These are phyloP conservation scores for Cavia aperea DNA, from an alignment of 2,113 vertebrate species.

Conservation along the genomic window DNA sequence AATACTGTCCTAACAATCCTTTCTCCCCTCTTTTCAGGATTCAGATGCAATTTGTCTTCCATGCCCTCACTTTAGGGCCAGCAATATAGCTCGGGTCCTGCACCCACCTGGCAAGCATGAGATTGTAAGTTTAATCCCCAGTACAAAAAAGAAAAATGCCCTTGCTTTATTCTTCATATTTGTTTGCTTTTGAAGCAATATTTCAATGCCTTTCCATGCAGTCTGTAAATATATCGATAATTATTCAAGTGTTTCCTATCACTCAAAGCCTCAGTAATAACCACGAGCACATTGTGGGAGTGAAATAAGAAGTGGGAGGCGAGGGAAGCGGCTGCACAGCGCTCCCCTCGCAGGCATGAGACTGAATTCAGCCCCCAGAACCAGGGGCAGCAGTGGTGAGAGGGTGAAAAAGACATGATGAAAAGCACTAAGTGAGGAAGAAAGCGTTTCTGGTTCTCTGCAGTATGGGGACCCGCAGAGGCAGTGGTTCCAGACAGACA, in stretches of 20 bases:
- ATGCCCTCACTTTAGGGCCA: not conserved
- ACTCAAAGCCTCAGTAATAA: not conserved
- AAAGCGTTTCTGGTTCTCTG: not conserved
- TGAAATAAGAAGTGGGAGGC: not conserved
- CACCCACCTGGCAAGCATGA: too few relatives aligned
- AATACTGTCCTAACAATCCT: not conserved
- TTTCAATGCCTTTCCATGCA: not conserved
- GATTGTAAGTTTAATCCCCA: too few relatives aligned
- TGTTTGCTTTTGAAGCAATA: not conserved
- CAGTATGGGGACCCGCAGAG: rapidly evolving
- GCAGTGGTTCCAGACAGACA: not conserved
- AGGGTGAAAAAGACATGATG: not conserved
- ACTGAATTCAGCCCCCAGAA: not conserved
- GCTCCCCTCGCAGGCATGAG: not conserved
- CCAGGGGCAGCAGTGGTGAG: not conserved
- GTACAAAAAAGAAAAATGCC: not conserved
- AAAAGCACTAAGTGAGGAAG: not conserved
- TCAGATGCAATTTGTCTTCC: not conserved
- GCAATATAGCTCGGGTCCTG: too few relatives aligned
- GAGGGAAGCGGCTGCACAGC: not conserved
- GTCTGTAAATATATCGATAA: not conserved
- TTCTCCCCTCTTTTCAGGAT: not conserved
- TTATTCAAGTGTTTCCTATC: not conserved
- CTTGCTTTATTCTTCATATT: not conserved
- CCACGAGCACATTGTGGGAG: not conserved